Evolutionary conservation across 1,140 invertebrate species (phyloP), one percentile per base, ranked within the genome.

Genomic region (Prorops nasuta): DNA sequence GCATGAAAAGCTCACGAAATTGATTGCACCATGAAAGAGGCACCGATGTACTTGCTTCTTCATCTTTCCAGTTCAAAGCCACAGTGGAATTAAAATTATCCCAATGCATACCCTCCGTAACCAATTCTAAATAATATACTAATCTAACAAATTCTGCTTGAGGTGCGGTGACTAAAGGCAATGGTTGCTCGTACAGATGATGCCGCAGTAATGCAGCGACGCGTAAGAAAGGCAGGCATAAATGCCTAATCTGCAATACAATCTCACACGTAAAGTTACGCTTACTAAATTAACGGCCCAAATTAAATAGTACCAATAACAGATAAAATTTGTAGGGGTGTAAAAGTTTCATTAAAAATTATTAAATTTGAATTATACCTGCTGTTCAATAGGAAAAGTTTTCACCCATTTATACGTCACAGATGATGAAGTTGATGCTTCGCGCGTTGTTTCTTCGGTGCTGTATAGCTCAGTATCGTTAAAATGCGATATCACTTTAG

Each of bases 141-240:
- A 92, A 80, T 38, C 82, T 80, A 6, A 84, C 81, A 74, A 91
- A 91, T 74, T 92, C 90, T 17, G 81, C 78, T 17, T 83, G 76
- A 0, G 83, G 64, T 2, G 78, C 76, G 34, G 77, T 72, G 17
- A 90, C 82, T 35, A 85, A 79, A 0, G 91, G 91, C 60, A 93
- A 77, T n/a, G 85, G 81, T 65, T 89, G 84, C 35, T 87, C 84
- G 74, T 94, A 95, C 32, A 96, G 73, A 77, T 96, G 92, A 74
- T 91, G 86, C 44, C 90, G 84, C 17, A 97, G 74, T 2, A 96
- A 73, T 2, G 92, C 83, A 0, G 92, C 88, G 36, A 95, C 82
- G 18, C 92, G 81, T 39, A 98, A 67, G 70, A 91, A 97, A 3
- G 91, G 91, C 49, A 97, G 69, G 61, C 90, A 89, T 17, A 91